These are phyloP conservation scores for Morinoia aosen DNA, from an alignment of 2,888 invertebrate genomes.

Conservation along the genomic window DNA sequence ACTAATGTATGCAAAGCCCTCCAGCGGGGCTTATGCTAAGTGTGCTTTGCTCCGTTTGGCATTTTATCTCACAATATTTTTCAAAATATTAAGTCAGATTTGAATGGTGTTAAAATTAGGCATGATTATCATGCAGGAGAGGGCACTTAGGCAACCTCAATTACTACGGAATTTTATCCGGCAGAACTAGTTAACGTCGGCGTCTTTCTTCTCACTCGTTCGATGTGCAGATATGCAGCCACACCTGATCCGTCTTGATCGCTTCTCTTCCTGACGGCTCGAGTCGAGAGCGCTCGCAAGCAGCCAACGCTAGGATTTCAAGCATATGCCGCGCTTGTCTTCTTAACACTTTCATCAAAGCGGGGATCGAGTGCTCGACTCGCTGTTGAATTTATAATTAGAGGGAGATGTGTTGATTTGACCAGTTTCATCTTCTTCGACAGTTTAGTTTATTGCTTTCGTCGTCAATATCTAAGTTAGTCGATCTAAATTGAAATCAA, in stretches of 20 bases:
- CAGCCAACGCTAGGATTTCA: background rate
- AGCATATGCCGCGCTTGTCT: background rate
- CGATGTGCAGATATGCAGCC: background rate
- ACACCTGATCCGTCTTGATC: conserved; percentile 36
- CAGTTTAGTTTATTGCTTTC: background rate
- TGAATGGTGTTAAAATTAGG: background rate
- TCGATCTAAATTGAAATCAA: too few relatives aligned
- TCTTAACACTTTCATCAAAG: background rate
- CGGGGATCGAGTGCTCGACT: background rate
- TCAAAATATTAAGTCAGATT: background rate
- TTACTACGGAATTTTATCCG: background rate
- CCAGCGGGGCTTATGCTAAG: background rate
- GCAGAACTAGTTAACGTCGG: conserved; percentile 9
- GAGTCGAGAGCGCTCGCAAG: background rate
- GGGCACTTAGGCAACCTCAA: background rate
- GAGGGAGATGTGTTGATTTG: background rate
- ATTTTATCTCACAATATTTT: conserved; percentile 7
- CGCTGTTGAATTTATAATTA: background rate
- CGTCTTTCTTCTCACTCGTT: conserved; percentile 23
- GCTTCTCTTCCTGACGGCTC: conserved; percentile 27
- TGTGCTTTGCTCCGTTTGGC: background rate
- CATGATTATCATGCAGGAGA: background rate
- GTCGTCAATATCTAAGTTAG: background rate
- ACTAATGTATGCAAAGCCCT: background rate
- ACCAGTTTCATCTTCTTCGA: background rate